These are phyloP conservation scores for Gymnobelideus leadbeateri DNA, from an alignment of 2,113 vertebrate genomes.

Conservation along the genomic window DNA sequence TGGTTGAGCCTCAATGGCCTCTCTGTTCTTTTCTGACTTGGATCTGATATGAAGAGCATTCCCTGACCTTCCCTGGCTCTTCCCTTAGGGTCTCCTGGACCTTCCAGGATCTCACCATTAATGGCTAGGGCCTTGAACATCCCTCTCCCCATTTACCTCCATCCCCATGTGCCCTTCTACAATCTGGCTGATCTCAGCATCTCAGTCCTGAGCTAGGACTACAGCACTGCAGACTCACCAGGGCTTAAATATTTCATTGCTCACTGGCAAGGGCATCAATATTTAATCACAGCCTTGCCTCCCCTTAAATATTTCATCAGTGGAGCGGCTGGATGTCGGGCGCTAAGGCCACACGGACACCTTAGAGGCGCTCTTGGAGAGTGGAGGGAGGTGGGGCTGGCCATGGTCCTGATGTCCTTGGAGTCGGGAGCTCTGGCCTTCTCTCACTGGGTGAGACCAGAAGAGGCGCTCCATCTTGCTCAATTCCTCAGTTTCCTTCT, in stretches of 20 bases:
- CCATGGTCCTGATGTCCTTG: neutral
- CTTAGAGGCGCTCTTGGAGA: constrained; percentile 53
- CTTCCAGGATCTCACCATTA: neutral
- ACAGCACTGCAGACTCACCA: constrained; percentile 46
- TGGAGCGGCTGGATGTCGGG: constrained; percentile 59
- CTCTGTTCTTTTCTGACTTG: neutral
- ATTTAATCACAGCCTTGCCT: constrained; percentile 77
- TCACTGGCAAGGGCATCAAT: constrained; percentile 74
- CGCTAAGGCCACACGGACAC: constrained; percentile 65
- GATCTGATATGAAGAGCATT: neutral
- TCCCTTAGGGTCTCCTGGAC: constrained; percentile 1
- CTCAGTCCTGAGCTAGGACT: neutral
- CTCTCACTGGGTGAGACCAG: neutral
- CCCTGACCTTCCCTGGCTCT: neutral
- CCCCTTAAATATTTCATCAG: constrained; percentile 80
- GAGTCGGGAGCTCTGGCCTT: neutral
- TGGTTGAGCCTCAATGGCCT: neutral
- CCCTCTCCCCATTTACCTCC: neutral
- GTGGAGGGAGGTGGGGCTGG: neutral
- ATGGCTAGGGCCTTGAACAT: neutral
- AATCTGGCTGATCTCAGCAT: constrained; percentile 46
- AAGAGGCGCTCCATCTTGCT: neutral
- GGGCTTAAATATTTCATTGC: constrained; percentile 79
- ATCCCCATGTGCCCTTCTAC: neutral
- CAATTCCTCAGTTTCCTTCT: neutral